Percentiles rank a stretch among this genome's conserved stretches.
Evolutionary conservation across 2,113 vertebrate genomes (phyloP).

Genomic region (Epinephelus cyanopodus): DNA sequence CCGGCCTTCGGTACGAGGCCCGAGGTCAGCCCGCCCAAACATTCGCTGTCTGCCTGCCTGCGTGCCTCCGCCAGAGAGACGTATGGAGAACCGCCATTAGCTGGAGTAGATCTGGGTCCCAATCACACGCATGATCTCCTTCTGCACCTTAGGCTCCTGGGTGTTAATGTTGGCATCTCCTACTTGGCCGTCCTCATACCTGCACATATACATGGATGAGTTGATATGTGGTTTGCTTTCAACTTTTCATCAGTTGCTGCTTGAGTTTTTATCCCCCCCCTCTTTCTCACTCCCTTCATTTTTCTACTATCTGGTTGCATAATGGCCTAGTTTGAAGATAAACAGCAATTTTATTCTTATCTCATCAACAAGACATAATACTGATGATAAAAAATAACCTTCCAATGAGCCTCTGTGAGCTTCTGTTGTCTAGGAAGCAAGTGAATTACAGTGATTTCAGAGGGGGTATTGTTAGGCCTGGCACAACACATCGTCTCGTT

Average conservation of each 20-base stretch:
- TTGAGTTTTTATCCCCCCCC: neutral
- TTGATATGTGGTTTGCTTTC: neutral
- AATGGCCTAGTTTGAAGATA: neutral
- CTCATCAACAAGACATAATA: neutral
- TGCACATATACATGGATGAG: conserved; percentile 66
- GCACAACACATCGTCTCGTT: neutral
- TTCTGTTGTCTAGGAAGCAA: conserved; percentile 8
- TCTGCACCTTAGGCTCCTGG: conserved; percentile 99
- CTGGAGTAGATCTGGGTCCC: conserved; percentile 99
- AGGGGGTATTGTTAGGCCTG: neutral
- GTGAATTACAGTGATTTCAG: neutral
- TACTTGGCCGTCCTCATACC: conserved; percentile 98
- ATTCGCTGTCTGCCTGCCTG: conserved; percentile 62
- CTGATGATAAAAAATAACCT: neutral
- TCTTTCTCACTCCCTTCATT: neutral
- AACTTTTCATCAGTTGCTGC: neutral
- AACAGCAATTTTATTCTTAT: neutral
- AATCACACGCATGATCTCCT: conserved; percentile 99
- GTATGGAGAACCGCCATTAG: conserved; percentile 84
- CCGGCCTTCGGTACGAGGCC: conserved; percentile 44
- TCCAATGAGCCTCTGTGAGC: neutral
- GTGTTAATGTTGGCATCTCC: conserved; percentile 99
- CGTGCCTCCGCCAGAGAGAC: conserved; percentile 45
- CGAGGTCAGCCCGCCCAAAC: conserved; percentile 66
- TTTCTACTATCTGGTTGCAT: neutral